A percentile compares a stretch with the other conserved stretches of the same genome.
Evolutionary conservation across 1,140 invertebrate genomes (phyloP).

Genomic region (Tribolium castaneum): DNA sequence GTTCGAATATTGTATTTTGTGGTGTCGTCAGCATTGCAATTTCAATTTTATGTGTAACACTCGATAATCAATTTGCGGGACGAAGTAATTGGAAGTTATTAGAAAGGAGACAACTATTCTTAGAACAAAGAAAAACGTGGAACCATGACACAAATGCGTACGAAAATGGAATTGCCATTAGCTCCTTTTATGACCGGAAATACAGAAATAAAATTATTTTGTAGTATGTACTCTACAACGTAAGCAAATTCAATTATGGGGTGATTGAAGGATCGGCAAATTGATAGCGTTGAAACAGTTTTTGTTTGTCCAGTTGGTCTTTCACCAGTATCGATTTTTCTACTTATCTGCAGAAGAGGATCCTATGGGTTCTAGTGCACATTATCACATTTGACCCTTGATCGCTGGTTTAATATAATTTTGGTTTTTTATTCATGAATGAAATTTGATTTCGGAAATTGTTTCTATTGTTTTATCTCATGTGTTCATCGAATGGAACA

Average conservation of each 20-base stretch:
- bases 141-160: not conserved
- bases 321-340: constrained; percentile 1
- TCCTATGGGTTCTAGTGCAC: not conserved
- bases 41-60: too few relatives aligned
- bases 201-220: not conserved
- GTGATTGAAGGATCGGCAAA: not conserved
- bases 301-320: not conserved
- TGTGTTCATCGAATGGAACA: not conserved
- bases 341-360: constrained; percentile 8
- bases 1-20: not conserved
- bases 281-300: not conserved
- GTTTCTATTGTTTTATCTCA: not conserved
- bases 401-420: not conserved
- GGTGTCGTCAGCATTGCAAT: not conserved
- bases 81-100: not conserved
- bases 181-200: not conserved
- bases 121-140: not conserved
- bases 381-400: constrained; percentile 15
- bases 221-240: not conserved
- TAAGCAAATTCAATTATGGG: not conserved
- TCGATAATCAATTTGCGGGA: not conserved
- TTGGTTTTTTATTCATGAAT: not conserved
- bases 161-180: not conserved
- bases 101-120: not conserved
- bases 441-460: not conserved